Conservation (phyloP, 2,888 invertebrate species). For the Crematogaster levior region DNA sequence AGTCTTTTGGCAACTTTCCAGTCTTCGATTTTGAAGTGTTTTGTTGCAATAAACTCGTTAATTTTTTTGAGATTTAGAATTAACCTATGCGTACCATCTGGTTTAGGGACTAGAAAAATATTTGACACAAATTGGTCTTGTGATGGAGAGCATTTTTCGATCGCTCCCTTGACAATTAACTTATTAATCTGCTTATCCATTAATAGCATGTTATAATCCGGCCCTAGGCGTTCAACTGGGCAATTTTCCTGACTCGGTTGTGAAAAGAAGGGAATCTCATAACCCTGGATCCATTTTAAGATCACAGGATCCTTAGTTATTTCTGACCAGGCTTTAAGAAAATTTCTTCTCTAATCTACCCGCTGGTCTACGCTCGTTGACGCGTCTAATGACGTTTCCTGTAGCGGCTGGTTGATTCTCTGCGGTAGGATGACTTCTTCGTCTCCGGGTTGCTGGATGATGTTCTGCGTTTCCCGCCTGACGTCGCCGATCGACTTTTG, state of each 20-base stretch:
- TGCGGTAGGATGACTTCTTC: neutral
- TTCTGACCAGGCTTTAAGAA: neutral
- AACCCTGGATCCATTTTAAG: neutral
- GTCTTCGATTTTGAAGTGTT: neutral
- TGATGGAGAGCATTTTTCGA: neutral
- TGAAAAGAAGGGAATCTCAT: neutral
- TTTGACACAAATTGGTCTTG: neutral
- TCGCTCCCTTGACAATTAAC: neutral
- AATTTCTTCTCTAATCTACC: neutral
- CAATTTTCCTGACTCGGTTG: neutral
- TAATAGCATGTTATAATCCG: neutral
- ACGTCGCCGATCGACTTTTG: neutral
- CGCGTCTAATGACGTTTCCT: neutral
- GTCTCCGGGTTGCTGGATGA: neutral
- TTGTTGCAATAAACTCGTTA: neutral
- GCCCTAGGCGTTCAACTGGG: neutral
- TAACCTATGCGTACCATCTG: neutral
- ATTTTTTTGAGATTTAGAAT: neutral
- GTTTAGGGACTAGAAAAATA: neutral
- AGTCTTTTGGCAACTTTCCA: neutral
- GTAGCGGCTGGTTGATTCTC: neutral
- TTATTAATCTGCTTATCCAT: neutral
- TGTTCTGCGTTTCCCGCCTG: neutral
- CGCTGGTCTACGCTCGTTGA: neutral
- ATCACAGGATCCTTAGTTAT: neutral